Percentiles rank a stretch among this genome's conserved stretches.
These are phyloP conservation scores for Anisognathus igniventris DNA, from an alignment of 2,797 vertebrate genomes.

Conservation along the genomic window DNA sequence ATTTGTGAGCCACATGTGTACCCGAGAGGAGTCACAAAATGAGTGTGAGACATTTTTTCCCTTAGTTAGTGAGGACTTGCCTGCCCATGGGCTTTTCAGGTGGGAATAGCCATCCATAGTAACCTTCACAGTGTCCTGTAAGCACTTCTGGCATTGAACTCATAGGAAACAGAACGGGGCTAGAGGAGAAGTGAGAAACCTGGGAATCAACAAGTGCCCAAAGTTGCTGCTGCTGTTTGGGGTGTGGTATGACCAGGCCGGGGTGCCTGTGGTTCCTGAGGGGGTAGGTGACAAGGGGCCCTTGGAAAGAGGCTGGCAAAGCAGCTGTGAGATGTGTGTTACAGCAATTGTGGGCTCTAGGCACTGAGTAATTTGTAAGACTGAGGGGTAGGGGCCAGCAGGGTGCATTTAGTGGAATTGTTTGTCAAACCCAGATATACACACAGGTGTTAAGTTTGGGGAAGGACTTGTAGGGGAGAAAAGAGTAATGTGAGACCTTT, in stretches of 20 bases:
- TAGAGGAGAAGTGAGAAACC: not conserved
- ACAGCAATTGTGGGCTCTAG: rapidly evolving
- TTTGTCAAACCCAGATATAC: not conserved
- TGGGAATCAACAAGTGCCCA: not conserved
- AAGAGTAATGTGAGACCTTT: not conserved
- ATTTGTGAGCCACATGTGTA: not conserved
- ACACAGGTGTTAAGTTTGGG: not conserved
- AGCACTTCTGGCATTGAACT: not conserved
- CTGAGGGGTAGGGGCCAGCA: not conserved
- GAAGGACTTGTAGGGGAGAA: not conserved
- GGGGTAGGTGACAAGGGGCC: not conserved
- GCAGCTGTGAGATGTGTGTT: not conserved
- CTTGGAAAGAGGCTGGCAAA: not conserved
- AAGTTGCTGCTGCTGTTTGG: not conserved
- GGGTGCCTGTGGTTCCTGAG: not conserved
- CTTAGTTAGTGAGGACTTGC: not conserved
- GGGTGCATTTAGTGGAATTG: not conserved
- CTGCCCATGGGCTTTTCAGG: not conserved
- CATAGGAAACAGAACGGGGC: not conserved
- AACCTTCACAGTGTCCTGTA: not conserved
- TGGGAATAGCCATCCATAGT: not conserved
- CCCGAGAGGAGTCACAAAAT: not conserved
- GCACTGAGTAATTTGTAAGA: not conserved
- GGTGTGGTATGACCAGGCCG: not conserved
- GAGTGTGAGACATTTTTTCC: not conserved